Evolutionary conservation across 2,888 invertebrate species (phyloP).

Genomic region (Corbicula japonica): DNA sequence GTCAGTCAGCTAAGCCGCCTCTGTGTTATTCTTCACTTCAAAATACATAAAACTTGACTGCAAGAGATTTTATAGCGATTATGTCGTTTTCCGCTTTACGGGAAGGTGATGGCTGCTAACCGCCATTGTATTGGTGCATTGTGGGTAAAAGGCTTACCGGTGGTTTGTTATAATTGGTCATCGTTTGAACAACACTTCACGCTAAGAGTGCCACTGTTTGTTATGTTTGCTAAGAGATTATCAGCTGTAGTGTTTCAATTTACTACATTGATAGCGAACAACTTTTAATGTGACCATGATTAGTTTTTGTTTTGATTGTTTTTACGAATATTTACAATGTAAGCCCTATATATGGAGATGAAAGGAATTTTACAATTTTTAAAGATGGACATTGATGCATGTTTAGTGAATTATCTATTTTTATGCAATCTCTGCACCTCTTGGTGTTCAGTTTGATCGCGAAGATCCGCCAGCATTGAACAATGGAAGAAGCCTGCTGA

Average conservation of each 20-base stretch:
- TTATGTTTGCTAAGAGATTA: conserved; percentile 25
- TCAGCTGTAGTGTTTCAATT: conserved; percentile 20
- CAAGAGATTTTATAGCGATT: conserved; percentile 39
- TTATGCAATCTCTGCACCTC: too few species aligned
- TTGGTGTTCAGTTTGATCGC: too few species aligned
- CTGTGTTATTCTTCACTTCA: conserved; percentile 33
- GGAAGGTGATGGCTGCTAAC: conserved; percentile 19
- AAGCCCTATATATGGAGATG: too few species aligned
- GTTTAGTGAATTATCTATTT: too few species aligned
- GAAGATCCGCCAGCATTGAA: too few species aligned
- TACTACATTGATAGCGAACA: conserved; percentile 9
- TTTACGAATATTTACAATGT: conserved; percentile 1
- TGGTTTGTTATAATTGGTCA: conserved; percentile 38
- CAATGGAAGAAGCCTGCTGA: too few species aligned
- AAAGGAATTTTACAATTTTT: too few species aligned
- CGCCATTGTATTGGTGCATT: conserved; percentile 36
- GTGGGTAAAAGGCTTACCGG: conserved; percentile 46
- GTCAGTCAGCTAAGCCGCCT: conserved; percentile 23
- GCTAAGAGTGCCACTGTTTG: conserved; percentile 8
- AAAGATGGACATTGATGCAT: too few species aligned
- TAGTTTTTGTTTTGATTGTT: neutral
- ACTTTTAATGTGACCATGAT: neutral
- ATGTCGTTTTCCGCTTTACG: conserved; percentile 46
- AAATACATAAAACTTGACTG: conserved; percentile 50
- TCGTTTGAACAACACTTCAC: conserved; percentile 28